These are phyloP conservation scores for Sciurus vulgaris DNA, from an alignment of 2,797 vertebrate species.

Conservation along the genomic window DNA sequence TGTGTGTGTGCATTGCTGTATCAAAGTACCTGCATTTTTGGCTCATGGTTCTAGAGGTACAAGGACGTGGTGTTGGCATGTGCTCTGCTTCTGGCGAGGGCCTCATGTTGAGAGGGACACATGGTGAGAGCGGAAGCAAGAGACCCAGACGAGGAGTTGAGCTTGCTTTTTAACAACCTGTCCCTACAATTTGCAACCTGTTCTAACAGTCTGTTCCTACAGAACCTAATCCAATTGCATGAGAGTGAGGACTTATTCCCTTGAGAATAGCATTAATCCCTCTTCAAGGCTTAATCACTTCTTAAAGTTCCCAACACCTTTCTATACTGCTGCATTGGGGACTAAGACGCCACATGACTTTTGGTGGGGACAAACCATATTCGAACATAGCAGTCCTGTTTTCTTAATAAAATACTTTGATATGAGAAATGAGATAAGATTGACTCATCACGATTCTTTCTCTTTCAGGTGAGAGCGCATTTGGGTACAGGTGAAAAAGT, in stretches of 20 bases:
- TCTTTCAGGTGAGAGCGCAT: constrained; percentile 91
- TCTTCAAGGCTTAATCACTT: neutral
- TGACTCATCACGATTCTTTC: constrained; percentile 73
- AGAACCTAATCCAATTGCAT: neutral
- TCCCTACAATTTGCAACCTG: neutral
- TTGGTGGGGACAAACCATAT: neutral
- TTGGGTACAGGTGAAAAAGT: constrained; percentile 90
- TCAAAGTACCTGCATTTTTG: neutral
- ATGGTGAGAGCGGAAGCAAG: neutral
- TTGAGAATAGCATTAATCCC: neutral
- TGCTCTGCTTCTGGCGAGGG: neutral
- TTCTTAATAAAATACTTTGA: neutral
- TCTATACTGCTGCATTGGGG: neutral
- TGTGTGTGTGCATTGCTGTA: neutral
- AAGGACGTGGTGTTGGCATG: neutral
- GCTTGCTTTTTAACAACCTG: neutral
- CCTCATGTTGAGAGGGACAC: neutral
- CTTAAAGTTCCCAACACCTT: neutral
- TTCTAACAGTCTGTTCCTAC: neutral
- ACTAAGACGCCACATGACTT: neutral
- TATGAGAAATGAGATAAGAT: neutral
- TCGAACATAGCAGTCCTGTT: neutral
- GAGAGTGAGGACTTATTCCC: neutral
- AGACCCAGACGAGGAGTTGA: neutral
- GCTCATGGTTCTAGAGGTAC: neutral